Evolutionary conservation across 2,797 vertebrate genomes (phyloP), one percentile per base, ranked within the genome.

Genomic region (Sebastes itinus): DNA sequence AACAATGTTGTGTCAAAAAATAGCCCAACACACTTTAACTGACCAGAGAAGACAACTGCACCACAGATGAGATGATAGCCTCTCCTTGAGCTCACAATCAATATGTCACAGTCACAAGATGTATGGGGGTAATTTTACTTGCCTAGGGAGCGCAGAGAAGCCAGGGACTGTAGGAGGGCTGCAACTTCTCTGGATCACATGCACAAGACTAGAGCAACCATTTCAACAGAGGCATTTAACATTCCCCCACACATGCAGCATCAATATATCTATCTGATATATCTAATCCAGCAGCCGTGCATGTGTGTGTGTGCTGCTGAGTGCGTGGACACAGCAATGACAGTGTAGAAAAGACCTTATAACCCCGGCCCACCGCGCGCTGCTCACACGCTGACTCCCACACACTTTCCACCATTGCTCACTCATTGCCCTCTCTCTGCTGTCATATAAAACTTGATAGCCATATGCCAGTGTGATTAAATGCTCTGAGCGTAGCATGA

Each of bases 71-170:
- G 83, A 85, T 83, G 85, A 92, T 92, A 82, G 81, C 84, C 76
- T 89, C 79, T 88, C 74, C 85, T 87, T 76, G 10, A 64, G 78
- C 68, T 88, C 72, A 73, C 85, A 81, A 91, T 94, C 91, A 90
- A 91, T 93, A 87, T 84, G 89, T 89, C 89, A 89, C 82, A 76
- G 80, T 72, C 69, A 66, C 75, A 93, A 93, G 89, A 92, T 92
- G 66, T 91, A 93, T 91, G 79, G 83, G 55, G 86, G 82, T 91
- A 88, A 93, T 93, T 92, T 84, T 68, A 90, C 80, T 78, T 82
- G 78, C 89, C 80, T 55, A 13, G 72, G 82, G 73, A 82, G 77
- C 61, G 13, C 33, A 66, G 69, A 78, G 33, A 54, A 82, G 59
- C 72, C 46, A 72, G 30, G 67, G 58, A 83, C 54, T 77, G 71